A percentile compares a stretch with the other conserved stretches of the same genome.
phyloP scores from a whole-genome alignment of 2,888 invertebrate genomes.

The Eupithecia dodoneata region DNA sequence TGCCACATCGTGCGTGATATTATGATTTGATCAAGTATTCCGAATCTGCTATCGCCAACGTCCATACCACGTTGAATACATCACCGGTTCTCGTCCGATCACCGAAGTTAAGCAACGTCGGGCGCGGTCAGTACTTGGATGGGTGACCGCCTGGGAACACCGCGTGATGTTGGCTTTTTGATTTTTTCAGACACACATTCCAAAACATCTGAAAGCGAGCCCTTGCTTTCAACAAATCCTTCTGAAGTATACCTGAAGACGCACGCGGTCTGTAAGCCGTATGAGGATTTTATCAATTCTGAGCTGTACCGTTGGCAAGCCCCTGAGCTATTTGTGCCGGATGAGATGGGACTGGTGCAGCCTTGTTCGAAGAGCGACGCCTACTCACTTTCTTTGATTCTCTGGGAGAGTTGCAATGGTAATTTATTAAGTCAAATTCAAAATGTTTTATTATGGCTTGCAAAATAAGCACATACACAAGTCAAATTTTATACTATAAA shows the following conservation, averaged over 20 bases:
- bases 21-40: neutral
- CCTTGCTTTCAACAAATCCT: slow-evolving; percentile 64
- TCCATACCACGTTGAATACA: slow-evolving; percentile 64
- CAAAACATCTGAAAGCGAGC: slow-evolving; percentile 61
- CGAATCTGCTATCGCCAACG: slow-evolving; percentile 34
- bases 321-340: slow-evolving; percentile 72
- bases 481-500: no score
- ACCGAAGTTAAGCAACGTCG: slow-evolving; percentile 77
- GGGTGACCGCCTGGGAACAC: slow-evolving; percentile 78
- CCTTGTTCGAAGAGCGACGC: slow-evolving; percentile 74
- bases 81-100: slow-evolving; percentile 78
- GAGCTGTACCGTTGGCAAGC: slow-evolving; percentile 74
- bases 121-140: slow-evolving; percentile 76
- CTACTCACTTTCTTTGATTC: slow-evolving; percentile 70
- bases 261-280: slow-evolving; percentile 61
- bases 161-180: slow-evolving; percentile 69
- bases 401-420: slow-evolving; percentile 81
- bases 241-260: slow-evolving; percentile 64
- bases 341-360: slow-evolving; percentile 63
- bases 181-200: slow-evolving; percentile 57
- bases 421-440: neutral
- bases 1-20: no score
- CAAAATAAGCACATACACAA: no score
- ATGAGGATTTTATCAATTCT: slow-evolving; percentile 55
- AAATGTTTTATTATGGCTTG: no score